Conservation (phyloP, 2,113 vertebrate species). For the Oncorhynchus masou region DNA sequence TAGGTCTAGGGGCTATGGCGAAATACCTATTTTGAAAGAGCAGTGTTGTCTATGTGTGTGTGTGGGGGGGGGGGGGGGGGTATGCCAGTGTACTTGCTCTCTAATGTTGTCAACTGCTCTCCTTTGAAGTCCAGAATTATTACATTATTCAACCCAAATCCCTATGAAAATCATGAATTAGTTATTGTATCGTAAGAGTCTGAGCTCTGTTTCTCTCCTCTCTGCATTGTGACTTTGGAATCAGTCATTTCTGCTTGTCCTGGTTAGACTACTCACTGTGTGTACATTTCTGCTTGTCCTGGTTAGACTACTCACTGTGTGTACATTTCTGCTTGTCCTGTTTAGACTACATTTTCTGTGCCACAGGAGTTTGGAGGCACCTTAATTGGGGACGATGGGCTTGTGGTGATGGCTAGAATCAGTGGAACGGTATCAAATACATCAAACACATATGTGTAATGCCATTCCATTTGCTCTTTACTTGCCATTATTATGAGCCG, state of each 20-base stretch:
- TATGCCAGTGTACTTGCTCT: not conserved
- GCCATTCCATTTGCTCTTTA: no score
- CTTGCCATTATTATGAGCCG: no score
- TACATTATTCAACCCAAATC: not conserved
- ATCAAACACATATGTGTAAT: no score
- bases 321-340: no score
- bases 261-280: not conserved
- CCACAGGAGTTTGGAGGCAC: no score
- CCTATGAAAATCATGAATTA: not conserved
- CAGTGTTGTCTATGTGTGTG: conserved; percentile 5
- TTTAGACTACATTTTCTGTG: no score
- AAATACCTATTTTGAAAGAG: not conserved
- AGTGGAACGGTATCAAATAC: no score
- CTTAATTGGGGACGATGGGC: no score
- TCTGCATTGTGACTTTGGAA: not conserved
- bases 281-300: conserved; percentile 15
- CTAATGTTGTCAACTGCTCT: not conserved
- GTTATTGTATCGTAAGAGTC: no score
- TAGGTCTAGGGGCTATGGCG: not conserved
- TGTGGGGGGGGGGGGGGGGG: not conserved
- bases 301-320: not conserved
- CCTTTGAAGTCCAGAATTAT: no score
- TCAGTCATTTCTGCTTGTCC: conserved; percentile 16
- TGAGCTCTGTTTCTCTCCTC: not conserved
- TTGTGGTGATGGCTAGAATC: no score